phyloP scores from a whole-genome alignment of 2,888 invertebrate species.

The Acleris emargana region DNA sequence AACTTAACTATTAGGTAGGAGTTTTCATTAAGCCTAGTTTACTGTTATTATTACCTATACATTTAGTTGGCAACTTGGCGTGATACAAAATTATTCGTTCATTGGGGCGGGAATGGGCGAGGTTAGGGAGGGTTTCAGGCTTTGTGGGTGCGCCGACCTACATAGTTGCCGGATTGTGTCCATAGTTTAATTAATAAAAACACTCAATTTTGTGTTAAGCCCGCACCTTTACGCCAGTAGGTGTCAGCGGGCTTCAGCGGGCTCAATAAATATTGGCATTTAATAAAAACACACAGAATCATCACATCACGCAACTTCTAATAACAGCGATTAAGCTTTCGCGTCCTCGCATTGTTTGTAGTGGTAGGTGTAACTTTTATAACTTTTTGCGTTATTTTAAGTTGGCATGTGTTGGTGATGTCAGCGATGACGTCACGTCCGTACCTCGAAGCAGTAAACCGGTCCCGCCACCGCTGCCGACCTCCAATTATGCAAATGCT shows the following conservation, averaged over 20 bases:
- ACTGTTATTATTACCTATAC: neutral
- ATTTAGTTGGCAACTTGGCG: constrained; percentile 14
- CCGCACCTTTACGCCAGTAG: constrained; percentile 43
- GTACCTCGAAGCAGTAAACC: constrained; percentile 63
- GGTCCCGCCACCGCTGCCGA: constrained; percentile 61
- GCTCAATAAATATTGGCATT: neutral
- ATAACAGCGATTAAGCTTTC: neutral
- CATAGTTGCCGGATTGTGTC: constrained; percentile 59
- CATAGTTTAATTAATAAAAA: constrained; percentile 57
- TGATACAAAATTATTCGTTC: constrained; percentile 37
- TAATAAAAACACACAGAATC: neutral
- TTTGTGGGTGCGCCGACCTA: constrained; percentile 58
- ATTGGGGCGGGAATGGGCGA: constrained; percentile 38
- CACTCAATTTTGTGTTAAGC: constrained; percentile 41
- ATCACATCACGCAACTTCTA: neutral
- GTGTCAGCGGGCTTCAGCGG: too few relatives aligned
- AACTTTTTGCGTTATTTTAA: constrained; percentile 24
- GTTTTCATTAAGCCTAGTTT: neutral
- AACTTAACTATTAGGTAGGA: neutral
- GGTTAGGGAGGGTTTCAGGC: constrained; percentile 40
- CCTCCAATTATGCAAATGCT: constrained; percentile 79
- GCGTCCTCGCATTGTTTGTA: constrained; percentile 9
- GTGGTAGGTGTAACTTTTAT: constrained; percentile 5
- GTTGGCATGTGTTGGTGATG: constrained; percentile 56
- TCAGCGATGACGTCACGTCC: constrained; percentile 72